phyloP scores from a whole-genome alignment of 2,888 invertebrate genomes.

The Adelognathus sp. region DNA sequence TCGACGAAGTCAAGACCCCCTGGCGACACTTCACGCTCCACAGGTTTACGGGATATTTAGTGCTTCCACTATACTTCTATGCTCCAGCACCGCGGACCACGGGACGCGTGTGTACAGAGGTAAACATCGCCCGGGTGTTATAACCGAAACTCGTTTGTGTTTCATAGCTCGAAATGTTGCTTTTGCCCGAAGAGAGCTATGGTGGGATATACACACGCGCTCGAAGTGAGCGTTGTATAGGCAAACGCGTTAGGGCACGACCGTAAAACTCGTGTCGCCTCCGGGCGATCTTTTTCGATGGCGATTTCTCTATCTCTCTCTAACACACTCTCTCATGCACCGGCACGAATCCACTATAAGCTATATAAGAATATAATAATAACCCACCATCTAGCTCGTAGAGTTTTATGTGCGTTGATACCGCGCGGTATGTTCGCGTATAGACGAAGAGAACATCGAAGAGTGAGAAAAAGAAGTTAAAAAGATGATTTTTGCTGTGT shows the following conservation, averaged over 20 bases:
- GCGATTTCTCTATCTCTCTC: not conserved
- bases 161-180: conserved; percentile 43
- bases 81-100: conserved; percentile 22
- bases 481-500: conserved; percentile 27
- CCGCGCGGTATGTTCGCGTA: not conserved
- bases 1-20: conserved; percentile 24
- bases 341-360: conserved; percentile 12
- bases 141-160: conserved; percentile 56
- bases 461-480: not conserved
- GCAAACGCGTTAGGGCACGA: conserved; percentile 7
- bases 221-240: not conserved
- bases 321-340: not conserved
- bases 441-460: not conserved
- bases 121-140: conserved; percentile 30
- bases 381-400: not conserved
- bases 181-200: not conserved
- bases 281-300: conserved; percentile 6
- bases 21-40: conserved; percentile 43
- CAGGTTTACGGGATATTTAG: conserved; percentile 53
- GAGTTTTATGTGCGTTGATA: conserved; percentile 23
- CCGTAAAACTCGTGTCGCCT: conserved; percentile 28
- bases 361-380: conserved; percentile 26
- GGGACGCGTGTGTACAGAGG: conserved; percentile 15
- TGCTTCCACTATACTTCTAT: conserved; percentile 11
- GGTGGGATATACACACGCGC: too few relatives aligned